These are phyloP conservation scores for Apamea epomidion DNA, from an alignment of 2,888 invertebrate species.

Conservation along the genomic window DNA sequence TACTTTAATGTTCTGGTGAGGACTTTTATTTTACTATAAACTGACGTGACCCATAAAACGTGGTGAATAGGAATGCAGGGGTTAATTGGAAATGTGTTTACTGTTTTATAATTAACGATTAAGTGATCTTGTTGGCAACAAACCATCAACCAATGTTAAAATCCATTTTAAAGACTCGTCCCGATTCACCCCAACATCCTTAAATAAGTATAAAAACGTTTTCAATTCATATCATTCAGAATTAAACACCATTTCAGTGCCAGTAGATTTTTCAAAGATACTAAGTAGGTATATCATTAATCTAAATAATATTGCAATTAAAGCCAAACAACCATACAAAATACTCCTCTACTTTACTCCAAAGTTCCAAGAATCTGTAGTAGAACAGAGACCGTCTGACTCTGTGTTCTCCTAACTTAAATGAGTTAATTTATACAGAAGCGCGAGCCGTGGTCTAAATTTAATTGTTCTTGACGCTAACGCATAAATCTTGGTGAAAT, in stretches of 20 bases:
- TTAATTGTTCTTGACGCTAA: constrained; percentile 87
- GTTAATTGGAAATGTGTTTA: too few relatives aligned
- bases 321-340: background rate
- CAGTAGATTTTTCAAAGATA: background rate
- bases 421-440: constrained; percentile 84
- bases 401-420: constrained; percentile 69
- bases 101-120: too few relatives aligned
- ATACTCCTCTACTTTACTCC: constrained; percentile 1
- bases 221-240: background rate
- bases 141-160: too few relatives aligned
- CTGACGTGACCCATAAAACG: too few relatives aligned
- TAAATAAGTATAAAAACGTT: too few relatives aligned
- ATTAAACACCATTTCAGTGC: background rate
- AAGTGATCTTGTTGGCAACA: too few relatives aligned
- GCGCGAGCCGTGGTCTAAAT: constrained; percentile 83
- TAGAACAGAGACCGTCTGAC: constrained; percentile 45
- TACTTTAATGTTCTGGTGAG: background rate
- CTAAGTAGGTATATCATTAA: too few relatives aligned
- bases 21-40: background rate
- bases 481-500: constrained; percentile 86
- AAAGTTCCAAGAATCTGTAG: constrained; percentile 48
- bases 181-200: too few relatives aligned
- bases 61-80: too few relatives aligned
- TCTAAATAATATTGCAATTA: background rate
- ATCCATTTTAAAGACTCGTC: too few relatives aligned